Percentiles rank a stretch among this genome's conserved stretches.
These are phyloP conservation scores for Griposia aprilina DNA, from an alignment of 2,888 invertebrate species.

Conservation along the genomic window DNA sequence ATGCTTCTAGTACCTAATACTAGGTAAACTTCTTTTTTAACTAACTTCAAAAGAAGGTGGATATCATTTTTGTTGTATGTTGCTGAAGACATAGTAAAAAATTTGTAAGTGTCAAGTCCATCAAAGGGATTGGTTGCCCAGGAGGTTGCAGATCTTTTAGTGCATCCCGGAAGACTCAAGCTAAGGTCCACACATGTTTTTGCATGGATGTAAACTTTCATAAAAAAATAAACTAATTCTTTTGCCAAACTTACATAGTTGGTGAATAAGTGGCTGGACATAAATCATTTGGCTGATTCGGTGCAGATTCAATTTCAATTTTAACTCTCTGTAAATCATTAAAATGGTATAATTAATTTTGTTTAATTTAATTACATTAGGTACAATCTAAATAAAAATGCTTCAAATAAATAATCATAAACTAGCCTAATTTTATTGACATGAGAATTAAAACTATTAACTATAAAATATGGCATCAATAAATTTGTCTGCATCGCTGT, in stretches of 20 bases:
- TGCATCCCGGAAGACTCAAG: neutral
- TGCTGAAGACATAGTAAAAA: neutral
- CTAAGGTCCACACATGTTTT: neutral
- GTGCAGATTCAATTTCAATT: constrained; percentile 73
- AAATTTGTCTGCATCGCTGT: too few relatives aligned
- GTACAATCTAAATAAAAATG: neutral
- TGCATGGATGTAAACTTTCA: neutral
- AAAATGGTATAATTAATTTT: neutral
- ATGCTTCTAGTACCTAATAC: neutral
- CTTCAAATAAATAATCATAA: neutral
- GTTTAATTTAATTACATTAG: neutral
- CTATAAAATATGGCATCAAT: too few relatives aligned
- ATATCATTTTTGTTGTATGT: neutral
- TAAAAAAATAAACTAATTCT: neutral
- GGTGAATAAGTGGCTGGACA: constrained; percentile 81
- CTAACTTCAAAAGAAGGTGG: neutral
- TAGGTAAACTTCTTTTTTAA: neutral
- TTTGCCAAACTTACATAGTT: constrained; percentile 76
- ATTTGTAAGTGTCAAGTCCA: neutral
- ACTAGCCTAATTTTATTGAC: neutral
- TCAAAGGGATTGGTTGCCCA: neutral
- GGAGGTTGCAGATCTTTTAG: neutral
- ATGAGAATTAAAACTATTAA: neutral
- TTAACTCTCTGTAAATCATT: constrained; percentile 78
- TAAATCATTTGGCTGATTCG: constrained; percentile 73